phyloP scores from a whole-genome alignment of 1,140 invertebrate species.

The Nylanderia fulva region DNA sequence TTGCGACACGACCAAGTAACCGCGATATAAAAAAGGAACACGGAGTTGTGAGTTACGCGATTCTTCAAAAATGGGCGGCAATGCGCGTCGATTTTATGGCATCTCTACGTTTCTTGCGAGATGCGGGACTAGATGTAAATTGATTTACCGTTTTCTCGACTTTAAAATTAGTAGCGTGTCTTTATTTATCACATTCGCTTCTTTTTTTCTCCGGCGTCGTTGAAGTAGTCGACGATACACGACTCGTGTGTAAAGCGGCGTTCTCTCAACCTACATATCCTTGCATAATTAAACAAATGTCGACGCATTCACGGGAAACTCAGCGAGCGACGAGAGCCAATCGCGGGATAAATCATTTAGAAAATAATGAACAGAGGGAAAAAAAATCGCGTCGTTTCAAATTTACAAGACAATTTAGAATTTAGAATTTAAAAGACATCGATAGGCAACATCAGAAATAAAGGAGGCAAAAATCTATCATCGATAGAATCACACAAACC shows the following conservation, averaged over 20 bases:
- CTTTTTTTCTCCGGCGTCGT: slow-evolving; percentile 11
- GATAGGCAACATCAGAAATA: background rate
- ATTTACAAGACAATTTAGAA: too few species aligned
- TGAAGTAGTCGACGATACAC: slow-evolving; percentile 15
- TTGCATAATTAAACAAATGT: slow-evolving; percentile 39
- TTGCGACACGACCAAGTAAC: background rate
- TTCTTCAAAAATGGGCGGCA: background rate
- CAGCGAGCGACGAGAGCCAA: background rate
- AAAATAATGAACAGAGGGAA: background rate
- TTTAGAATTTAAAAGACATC: too few species aligned
- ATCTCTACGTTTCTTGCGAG: slow-evolving; percentile 15
- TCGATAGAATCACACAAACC: background rate
- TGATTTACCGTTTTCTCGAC: slow-evolving; percentile 59
- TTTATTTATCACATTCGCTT: slow-evolving; percentile 50
- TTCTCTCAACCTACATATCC: slow-evolving; percentile 52
- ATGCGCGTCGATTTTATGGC: slow-evolving; percentile 37
- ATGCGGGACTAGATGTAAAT: slow-evolving; percentile 53
- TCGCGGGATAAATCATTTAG: background rate
- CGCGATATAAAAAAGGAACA: background rate
- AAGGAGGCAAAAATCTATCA: background rate
- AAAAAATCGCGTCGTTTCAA: background rate
- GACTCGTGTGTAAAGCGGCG: background rate
- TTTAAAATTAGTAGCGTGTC: slow-evolving; percentile 40
- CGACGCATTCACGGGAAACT: slow-evolving; percentile 3
- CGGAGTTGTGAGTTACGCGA: background rate